phyloP scores from a whole-genome alignment of 2,888 invertebrate species.

The Rhogogaster chlorosoma region DNA sequence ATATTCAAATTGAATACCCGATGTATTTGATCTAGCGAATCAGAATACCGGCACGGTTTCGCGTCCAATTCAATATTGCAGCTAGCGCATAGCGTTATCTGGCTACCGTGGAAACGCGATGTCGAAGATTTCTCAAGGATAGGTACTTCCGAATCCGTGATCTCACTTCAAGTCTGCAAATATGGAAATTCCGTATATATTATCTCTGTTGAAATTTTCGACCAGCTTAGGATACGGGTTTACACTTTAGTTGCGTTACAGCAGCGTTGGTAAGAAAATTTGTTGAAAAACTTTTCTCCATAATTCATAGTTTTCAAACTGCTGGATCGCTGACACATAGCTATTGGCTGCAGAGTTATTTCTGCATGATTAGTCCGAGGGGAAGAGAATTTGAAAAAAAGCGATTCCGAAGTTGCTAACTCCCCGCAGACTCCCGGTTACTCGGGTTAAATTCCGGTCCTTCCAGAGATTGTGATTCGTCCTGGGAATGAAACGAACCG shows the following conservation, averaged over 20 bases:
- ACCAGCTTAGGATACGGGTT: background rate
- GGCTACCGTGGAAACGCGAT: background rate
- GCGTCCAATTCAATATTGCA: constrained; percentile 13
- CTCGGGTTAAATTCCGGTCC: constrained; percentile 29
- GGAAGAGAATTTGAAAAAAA: background rate
- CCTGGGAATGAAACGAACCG: constrained; percentile 16
- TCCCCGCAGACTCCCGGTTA: background rate
- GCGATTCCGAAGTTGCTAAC: background rate
- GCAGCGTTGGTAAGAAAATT: background rate
- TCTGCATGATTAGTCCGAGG: background rate
- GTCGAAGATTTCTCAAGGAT: constrained; percentile 4
- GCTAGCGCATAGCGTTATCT: background rate
- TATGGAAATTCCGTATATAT: background rate
- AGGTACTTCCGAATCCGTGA: background rate
- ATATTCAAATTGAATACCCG: constrained; percentile 30
- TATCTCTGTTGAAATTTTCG: background rate
- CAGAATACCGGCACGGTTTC: constrained; percentile 18
- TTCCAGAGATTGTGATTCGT: constrained; percentile 26
- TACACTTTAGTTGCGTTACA: background rate
- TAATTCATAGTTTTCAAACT: constrained; percentile 1
- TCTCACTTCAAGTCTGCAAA: background rate
- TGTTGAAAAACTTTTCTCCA: background rate
- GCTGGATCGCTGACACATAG: background rate
- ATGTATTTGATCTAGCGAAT: constrained; percentile 25
- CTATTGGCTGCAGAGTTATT: background rate